Conservation (phyloP, 2,888 invertebrate genomes). For the Xestia xanthographa region DNA sequence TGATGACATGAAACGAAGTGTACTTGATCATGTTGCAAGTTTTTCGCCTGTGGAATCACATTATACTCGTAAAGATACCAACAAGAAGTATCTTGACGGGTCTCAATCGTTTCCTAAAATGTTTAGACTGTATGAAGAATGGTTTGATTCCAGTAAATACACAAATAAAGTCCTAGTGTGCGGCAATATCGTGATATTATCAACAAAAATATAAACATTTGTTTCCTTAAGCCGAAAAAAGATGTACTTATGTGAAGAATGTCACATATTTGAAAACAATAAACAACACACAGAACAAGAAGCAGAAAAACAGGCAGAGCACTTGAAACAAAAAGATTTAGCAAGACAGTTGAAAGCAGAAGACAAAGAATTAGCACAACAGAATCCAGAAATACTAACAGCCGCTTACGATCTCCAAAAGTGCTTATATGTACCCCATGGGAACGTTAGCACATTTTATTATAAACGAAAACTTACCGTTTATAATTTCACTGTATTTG, state of each 20-base stretch:
- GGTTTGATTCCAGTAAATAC: background rate
- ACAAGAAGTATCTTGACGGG: background rate
- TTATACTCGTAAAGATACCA: background rate
- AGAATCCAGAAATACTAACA: conserved; percentile 2
- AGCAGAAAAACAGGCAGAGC: background rate
- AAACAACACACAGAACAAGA: conserved; percentile 6
- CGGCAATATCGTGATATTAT: conserved; percentile 2
- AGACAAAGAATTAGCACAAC: conserved; percentile 11
- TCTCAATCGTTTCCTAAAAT: background rate
- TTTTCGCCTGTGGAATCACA: conserved; percentile 10
- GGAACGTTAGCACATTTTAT: background rate
- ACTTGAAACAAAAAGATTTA: background rate
- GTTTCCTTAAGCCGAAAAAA: conserved; percentile 1
- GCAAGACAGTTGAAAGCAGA: conserved; percentile 4
- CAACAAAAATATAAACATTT: background rate
- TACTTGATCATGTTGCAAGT: conserved; percentile 16
- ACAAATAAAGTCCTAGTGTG: conserved; percentile 1
- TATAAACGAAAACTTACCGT: conserved; percentile 6
- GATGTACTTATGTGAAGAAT: conserved; percentile 17
- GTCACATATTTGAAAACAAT: conserved; percentile 23
- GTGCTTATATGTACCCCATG: background rate
- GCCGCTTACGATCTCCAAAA: conserved; percentile 6
- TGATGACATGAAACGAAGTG: conserved; percentile 19
- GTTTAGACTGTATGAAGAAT: background rate
- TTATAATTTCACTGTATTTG: conserved; percentile 2